Evolutionary conservation across 2,888 invertebrate species (phyloP).

Genomic region (Poecilobothrus nobilitatus): DNA sequence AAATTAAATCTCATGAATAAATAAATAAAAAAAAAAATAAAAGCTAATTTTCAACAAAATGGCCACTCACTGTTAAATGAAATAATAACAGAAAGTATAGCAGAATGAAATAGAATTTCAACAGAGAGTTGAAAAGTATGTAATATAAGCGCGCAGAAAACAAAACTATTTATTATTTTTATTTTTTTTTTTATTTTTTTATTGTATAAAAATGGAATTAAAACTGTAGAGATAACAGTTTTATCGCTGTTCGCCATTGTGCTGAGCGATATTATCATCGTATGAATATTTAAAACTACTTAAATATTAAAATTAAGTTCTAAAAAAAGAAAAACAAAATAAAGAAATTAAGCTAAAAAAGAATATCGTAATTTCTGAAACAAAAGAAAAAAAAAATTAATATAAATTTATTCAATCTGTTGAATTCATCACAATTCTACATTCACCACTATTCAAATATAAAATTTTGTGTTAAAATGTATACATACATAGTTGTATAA

Average conservation of each 20-base stretch:
- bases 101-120: no score
- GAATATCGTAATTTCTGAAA: no score
- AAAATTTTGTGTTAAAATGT: no score
- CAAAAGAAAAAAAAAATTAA: no score
- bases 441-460: no score
- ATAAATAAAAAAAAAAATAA: not conserved
- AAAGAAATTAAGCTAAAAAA: not conserved
- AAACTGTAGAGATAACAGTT: not conserved
- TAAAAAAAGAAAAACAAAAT: not conserved
- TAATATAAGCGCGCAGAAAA: no score
- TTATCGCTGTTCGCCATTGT: slow-evolving; percentile 3
- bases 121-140: no score
- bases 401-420: no score
- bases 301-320: slow-evolving; percentile 3
- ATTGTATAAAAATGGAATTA: not conserved
- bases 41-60: not conserved
- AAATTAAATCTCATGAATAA: not conserved
- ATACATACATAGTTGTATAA: no score
- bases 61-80: slow-evolving; percentile 2
- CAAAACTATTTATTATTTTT: no score
- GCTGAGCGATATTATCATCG: not conserved
- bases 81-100: not conserved
- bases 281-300: slow-evolving; percentile 6
- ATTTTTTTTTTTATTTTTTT: no score
- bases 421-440: no score